Percentiles rank a stretch among this genome's conserved stretches.
These are phyloP conservation scores for Alligator mississippiensis DNA, from an alignment of 2,113 vertebrate genomes.

Conservation along the genomic window DNA sequence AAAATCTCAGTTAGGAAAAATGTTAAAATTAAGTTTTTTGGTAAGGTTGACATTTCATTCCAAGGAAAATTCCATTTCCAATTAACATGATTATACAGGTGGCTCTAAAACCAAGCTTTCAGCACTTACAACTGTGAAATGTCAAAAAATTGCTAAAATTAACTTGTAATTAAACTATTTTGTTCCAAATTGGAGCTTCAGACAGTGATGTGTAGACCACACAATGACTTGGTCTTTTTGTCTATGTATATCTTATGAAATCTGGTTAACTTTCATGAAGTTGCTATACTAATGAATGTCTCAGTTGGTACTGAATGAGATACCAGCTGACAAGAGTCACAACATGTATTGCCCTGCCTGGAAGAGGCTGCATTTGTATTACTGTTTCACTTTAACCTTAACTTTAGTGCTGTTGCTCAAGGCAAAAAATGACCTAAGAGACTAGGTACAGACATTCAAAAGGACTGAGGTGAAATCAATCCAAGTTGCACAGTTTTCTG, in stretches of 20 bases:
- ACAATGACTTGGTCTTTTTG: neutral
- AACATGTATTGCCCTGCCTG: neutral
- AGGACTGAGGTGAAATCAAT: too few species aligned
- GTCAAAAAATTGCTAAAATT: neutral
- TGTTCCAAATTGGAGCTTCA: neutral
- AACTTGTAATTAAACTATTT: neutral
- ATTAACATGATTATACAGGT: neutral
- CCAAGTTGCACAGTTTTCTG: too few species aligned
- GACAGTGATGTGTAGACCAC: neutral
- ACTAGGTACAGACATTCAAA: too few species aligned
- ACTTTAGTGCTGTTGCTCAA: too few species aligned
- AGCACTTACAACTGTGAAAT: neutral
- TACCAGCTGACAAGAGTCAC: neutral
- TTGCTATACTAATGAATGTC: neutral
- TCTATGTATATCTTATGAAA: fast-evolving
- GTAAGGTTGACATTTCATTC: fast-evolving
- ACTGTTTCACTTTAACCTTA: too few species aligned
- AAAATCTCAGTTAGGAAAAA: neutral
- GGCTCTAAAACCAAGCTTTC: neutral
- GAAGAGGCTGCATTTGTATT: neutral
- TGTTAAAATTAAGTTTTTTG: neutral
- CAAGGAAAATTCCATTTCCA: neutral
- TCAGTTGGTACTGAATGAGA: too few species aligned
- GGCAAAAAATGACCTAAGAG: neutral
- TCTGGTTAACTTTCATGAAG: neutral